Evolutionary conservation across 2,797 vertebrate genomes (phyloP).

Genomic region (Tachyglossus aculeatus): DNA sequence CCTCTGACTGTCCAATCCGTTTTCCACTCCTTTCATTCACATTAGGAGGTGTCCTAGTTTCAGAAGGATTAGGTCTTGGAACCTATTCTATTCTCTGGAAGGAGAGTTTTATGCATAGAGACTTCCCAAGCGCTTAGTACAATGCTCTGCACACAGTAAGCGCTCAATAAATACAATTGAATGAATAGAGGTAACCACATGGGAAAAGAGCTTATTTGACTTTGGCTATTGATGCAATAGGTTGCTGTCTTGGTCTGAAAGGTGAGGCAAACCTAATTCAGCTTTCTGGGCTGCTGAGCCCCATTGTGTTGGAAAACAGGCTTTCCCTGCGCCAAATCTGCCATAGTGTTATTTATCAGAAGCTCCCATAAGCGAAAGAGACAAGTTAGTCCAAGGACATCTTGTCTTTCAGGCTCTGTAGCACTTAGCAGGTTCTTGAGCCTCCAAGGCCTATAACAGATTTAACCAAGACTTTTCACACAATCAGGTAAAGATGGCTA

Average conservation of each 20-base stretch:
- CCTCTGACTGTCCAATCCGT: not conserved
- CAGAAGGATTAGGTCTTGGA: constrained; percentile 4
- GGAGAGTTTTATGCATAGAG: too few relatives aligned
- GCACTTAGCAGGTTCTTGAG: constrained; percentile 88
- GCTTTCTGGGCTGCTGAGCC: constrained; percentile 40
- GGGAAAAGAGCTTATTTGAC: too few relatives aligned
- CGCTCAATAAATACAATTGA: too few relatives aligned
- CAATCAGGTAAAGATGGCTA: constrained; percentile 89
- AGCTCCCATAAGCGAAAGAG: constrained; percentile 60
- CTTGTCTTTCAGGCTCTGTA: constrained; percentile 88
- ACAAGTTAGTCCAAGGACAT: constrained; percentile 87
- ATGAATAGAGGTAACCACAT: too few relatives aligned
- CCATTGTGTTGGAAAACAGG: constrained; percentile 37
- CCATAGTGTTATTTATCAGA: constrained; percentile 54
- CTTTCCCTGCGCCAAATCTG: constrained; percentile 35
- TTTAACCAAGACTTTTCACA: constrained; percentile 94
- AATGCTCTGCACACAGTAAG: too few relatives aligned
- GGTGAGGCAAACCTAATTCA: constrained; percentile 33
- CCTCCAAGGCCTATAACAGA: constrained; percentile 86
- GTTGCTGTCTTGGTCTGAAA: constrained; percentile 5
- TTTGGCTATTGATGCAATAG: too few relatives aligned
- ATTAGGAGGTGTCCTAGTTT: constrained; percentile 11
- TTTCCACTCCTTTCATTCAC: constrained; percentile 31
- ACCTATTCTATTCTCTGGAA: too few relatives aligned
- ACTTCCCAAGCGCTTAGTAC: too few relatives aligned